Percentiles rank a stretch among this genome's conserved stretches.
phyloP scores from a whole-genome alignment of 2,888 invertebrate genomes.

The Amiota mariae region DNA sequence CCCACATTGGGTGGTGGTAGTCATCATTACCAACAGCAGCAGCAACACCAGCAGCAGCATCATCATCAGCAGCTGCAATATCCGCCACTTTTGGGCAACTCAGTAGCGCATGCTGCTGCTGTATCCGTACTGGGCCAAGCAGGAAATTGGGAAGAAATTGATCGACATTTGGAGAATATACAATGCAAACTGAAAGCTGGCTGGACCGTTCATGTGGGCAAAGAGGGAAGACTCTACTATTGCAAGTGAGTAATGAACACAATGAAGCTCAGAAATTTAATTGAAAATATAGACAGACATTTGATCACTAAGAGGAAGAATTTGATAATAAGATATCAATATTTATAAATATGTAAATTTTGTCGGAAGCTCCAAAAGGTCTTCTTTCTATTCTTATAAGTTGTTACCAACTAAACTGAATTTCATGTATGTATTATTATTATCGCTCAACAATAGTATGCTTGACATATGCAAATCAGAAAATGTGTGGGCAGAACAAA shows the following conservation, averaged over 20 bases:
- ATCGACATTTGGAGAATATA: constrained; percentile 75
- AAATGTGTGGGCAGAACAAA: too few species aligned
- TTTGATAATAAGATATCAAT: too few species aligned
- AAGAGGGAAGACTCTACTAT: constrained; percentile 88
- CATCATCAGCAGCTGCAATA: constrained; percentile 36
- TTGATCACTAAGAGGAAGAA: not conserved
- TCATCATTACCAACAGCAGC: constrained; percentile 23
- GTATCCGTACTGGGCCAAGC: constrained; percentile 45
- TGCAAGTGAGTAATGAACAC: constrained; percentile 84
- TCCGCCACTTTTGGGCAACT: constrained; percentile 54
- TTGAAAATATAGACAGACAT: too few species aligned
- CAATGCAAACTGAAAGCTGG: constrained; percentile 80
- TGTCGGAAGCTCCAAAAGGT: too few species aligned
- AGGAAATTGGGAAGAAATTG: constrained; percentile 70
- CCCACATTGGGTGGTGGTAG: constrained; percentile 10
- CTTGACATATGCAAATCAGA: too few species aligned
- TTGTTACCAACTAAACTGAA: too few species aligned
- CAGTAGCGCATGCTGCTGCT: constrained; percentile 46
- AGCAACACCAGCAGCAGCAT: constrained; percentile 26
- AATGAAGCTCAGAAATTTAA: too few species aligned
- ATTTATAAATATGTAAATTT: too few species aligned
- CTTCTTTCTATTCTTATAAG: too few species aligned
- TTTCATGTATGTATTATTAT: too few species aligned
- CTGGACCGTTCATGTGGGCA: constrained; percentile 86
- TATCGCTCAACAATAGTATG: too few species aligned